These are phyloP conservation scores for Archips crataeganus DNA, from an alignment of 2,888 invertebrate genomes.

Conservation along the genomic window DNA sequence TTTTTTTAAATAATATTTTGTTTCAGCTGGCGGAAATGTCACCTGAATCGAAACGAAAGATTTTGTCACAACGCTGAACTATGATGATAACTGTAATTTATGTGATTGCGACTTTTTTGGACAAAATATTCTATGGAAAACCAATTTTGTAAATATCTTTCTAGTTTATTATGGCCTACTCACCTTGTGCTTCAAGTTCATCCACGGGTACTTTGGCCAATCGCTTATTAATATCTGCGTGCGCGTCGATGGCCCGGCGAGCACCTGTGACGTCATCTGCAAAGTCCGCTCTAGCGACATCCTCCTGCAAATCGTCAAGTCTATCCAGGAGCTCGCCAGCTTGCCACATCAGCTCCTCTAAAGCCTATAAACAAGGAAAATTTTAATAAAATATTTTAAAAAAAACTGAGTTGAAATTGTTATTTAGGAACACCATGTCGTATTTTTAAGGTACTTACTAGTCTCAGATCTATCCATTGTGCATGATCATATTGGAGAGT, in stretches of 20 bases:
- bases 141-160: no score
- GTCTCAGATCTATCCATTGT: conserved; percentile 97
- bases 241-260: conserved; percentile 96
- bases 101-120: no score
- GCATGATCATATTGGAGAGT: conserved; percentile 97
- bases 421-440: background rate
- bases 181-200: conserved; percentile 95
- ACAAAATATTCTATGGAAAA: no score
- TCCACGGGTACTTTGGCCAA: conserved; percentile 97
- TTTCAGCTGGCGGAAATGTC: no score
- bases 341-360: conserved; percentile 98
- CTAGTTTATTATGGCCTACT: conserved; percentile 50
- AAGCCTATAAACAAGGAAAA: conserved; percentile 80
- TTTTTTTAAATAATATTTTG: no score
- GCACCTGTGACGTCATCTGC: conserved; percentile 98
- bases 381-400: background rate
- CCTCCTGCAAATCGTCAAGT: conserved; percentile 96
- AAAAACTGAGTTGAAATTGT: background rate
- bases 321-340: conserved; percentile 96
- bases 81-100: no score
- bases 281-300: conserved; percentile 96
- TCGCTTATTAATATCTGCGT: conserved; percentile 97
- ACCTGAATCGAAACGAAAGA: no score
- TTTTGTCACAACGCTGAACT: no score
- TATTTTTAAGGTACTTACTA: conserved; percentile 76